phyloP scores from a whole-genome alignment of 2,888 invertebrate species.

The Ptychoptera albimana region DNA sequence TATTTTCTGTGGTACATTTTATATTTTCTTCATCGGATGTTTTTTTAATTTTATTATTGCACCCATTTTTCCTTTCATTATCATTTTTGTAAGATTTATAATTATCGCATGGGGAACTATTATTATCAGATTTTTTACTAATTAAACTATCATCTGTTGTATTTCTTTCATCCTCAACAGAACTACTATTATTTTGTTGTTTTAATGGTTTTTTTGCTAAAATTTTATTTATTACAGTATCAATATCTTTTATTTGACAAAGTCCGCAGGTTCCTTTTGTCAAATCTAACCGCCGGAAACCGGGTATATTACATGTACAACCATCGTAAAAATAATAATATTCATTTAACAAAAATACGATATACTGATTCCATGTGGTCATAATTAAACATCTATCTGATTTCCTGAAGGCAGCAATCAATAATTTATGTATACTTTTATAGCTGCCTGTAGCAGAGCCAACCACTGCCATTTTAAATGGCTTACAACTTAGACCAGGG shows the following conservation, averaged over 20 bases:
- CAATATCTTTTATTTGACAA: background rate
- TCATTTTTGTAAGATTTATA: too few species aligned
- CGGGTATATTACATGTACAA: constrained; percentile 24
- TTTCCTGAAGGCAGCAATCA: constrained; percentile 20
- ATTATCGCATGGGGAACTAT: too few species aligned
- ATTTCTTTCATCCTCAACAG: too few species aligned
- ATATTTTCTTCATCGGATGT: too few species aligned
- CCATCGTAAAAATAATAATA: constrained; percentile 23
- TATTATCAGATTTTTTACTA: too few species aligned
- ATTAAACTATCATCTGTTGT: too few species aligned
- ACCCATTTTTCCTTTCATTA: too few species aligned
- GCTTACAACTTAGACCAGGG: constrained; percentile 18
- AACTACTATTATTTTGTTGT: too few species aligned
- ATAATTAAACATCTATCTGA: constrained; percentile 23
- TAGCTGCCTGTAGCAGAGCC: constrained; percentile 26
- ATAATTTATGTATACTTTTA: constrained; percentile 19
- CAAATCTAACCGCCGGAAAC: constrained; percentile 24
- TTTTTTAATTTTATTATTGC: too few species aligned
- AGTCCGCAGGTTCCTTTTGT: constrained; percentile 25
- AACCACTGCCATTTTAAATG: constrained; percentile 20
- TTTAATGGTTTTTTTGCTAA: too few species aligned
- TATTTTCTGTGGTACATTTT: too few species aligned
- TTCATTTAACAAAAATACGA: constrained; percentile 19
- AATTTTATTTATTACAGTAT: too few species aligned
- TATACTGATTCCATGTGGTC: constrained; percentile 28